phyloP scores from a whole-genome alignment of 2,113 vertebrate species.

The Anoplopoma fimbria region DNA sequence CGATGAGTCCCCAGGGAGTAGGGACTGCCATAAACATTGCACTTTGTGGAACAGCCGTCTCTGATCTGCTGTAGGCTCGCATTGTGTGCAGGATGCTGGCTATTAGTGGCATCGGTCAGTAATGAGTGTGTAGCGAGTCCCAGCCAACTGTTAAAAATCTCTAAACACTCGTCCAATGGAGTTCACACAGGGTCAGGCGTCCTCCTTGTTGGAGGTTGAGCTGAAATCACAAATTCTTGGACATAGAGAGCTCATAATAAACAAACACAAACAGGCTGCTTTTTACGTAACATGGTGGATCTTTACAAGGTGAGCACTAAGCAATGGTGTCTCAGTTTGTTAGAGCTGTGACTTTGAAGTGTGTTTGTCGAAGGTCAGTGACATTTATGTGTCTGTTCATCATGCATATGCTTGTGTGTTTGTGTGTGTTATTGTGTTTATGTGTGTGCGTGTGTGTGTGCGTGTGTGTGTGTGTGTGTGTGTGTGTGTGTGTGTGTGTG shows the following conservation, averaged over 20 bases:
- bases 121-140: conserved; percentile 47
- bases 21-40: conserved; percentile 60
- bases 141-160: conserved; percentile 44
- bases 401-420: conserved; percentile 44
- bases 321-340: conserved; percentile 19
- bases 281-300: neutral
- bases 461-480: conserved; percentile 24
- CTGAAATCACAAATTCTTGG: neutral
- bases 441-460: conserved; percentile 17
- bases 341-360: conserved; percentile 52
- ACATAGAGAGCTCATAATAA: conserved; percentile 1
- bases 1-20: conserved; percentile 65
- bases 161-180: conserved; percentile 39
- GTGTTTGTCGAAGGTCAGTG: conserved; percentile 62
- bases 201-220: conserved; percentile 23
- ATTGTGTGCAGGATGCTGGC: conserved; percentile 44
- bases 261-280: neutral
- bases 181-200: conserved; percentile 25
- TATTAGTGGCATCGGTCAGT: conserved; percentile 60
- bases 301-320: neutral
- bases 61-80: conserved; percentile 55
- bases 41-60: conserved; percentile 47
- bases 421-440: conserved; percentile 26
- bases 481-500: conserved; percentile 30
- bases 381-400: conserved; percentile 61